Evolutionary conservation across 2,113 vertebrate species (phyloP), one percentile per base, ranked within the genome.

Genomic region (Thymallus thymallus): DNA sequence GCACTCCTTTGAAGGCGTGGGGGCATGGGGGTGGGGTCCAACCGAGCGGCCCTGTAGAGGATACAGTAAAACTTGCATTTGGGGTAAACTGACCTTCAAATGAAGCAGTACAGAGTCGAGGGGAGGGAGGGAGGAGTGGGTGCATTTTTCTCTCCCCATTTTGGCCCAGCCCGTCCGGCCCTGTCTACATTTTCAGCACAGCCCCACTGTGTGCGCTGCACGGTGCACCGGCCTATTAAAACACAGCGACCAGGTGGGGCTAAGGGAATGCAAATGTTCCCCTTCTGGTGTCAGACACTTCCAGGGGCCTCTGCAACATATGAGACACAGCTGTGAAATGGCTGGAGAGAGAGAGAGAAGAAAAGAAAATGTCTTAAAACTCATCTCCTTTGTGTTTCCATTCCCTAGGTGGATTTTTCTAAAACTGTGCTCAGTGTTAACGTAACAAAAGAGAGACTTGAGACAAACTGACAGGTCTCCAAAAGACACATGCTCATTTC

Each of bases 271-370:
- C 89, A 88, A 91, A 91, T 87, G 87, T 90, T 91, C 85, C 82
- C 87, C 84, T 86, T 89, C 83, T 87, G 76, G 76, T 89, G 87
- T 90, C 86, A 90, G 85, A 90, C 84, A 90, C 85, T 80, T 88
- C 82, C 85, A 88, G 77, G 85, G 88, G 87, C 90, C 82, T 84
- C 85, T 74, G 63, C 84, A 88, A 88, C 90, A 92, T 91, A 90
- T 93, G 92, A 93, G 83, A 85, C 84, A 81, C 91, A 93, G 90
- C 92, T 92, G 92, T 88, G 86, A 83, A 81, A 82, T 73, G 80
- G 75, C 68, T 82, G 76, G 81, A 78, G 58, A 82, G 71, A 84
- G 81, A 84, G 41, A 18, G 46, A 51, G 46, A 51, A 5, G 46
- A 16, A 48, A 48, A 48, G 2, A 48, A 16, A 48, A 48, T 12